These are phyloP conservation scores for Sparidentex hasta DNA, from an alignment of 2,797 vertebrate species.

Conservation along the genomic window DNA sequence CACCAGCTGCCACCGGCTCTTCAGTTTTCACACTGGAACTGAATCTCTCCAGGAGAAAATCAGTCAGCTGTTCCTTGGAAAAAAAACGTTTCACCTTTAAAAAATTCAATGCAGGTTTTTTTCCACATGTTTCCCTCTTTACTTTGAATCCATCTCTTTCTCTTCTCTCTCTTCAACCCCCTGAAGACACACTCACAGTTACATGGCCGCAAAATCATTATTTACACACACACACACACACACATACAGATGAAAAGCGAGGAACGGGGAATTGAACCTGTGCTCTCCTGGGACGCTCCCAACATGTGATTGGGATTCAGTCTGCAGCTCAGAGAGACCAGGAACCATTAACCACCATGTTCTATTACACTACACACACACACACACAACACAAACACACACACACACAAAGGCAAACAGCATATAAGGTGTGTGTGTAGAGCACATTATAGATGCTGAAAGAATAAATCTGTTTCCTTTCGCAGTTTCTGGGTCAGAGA, in stretches of 20 bases:
- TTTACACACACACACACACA: slow-evolving; percentile 28
- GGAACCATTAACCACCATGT: slow-evolving; percentile 21
- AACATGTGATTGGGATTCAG: slow-evolving; percentile 49
- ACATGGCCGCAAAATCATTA: slow-evolving; percentile 21
- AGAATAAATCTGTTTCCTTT: neutral
- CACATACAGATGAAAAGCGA: slow-evolving; percentile 28
- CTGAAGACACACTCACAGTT: neutral
- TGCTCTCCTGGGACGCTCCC: slow-evolving; percentile 30
- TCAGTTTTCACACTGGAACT: neutral
- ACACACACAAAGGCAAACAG: neutral
- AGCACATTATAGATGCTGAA: slow-evolving; percentile 1
- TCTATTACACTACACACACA: neutral
- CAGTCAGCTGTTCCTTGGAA: neutral
- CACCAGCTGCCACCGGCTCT: slow-evolving; percentile 11
- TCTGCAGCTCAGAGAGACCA: slow-evolving; percentile 21
- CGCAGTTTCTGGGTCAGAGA: slow-evolving; percentile 3
- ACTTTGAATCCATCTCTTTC: neutral
- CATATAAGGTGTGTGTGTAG: neutral
- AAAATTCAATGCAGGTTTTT: neutral
- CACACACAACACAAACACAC: slow-evolving; percentile 1
- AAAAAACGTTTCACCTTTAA: neutral
- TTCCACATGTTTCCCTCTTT: neutral
- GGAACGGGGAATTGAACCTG: slow-evolving; percentile 43
- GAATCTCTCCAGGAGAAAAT: neutral
- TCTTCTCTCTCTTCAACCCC: neutral